These are phyloP conservation scores for Mus minutoides DNA, from an alignment of 2,797 vertebrate species.

Conservation along the genomic window DNA sequence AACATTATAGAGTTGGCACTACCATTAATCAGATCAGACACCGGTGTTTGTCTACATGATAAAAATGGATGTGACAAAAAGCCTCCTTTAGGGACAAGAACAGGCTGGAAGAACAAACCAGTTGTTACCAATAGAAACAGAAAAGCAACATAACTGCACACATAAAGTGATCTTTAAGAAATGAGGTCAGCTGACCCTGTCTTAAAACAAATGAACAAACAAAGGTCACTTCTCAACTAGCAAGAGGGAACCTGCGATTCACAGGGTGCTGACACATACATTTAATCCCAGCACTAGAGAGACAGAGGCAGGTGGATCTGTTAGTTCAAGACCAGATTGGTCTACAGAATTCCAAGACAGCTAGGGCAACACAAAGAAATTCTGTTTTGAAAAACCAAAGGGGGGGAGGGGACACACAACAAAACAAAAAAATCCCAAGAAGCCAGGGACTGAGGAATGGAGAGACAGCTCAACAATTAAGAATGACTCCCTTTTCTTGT, in stretches of 20 bases:
- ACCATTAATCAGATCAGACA: not conserved
- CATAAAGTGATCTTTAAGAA: not conserved
- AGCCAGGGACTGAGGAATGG: not conserved
- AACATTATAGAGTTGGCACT: fast-evolving
- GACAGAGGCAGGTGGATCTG: not conserved
- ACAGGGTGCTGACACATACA: not conserved
- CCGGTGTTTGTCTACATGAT: not conserved
- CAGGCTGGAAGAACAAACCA: not conserved
- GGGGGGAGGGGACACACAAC: too few species aligned
- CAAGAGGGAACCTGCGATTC: not conserved
- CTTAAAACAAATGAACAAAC: not conserved
- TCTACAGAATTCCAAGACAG: not conserved
- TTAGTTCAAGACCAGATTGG: not conserved
- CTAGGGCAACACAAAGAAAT: not conserved
- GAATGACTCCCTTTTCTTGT: not conserved
- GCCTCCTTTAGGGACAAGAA: not conserved
- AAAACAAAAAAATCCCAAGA: not conserved
- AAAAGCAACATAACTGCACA: not conserved
- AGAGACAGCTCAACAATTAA: not conserved
- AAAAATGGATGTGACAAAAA: not conserved
- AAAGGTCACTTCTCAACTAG: too few species aligned
- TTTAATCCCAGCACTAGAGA: not conserved
- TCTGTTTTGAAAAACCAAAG: not conserved
- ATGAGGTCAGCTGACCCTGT: not conserved
- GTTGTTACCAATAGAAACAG: not conserved